Percentiles rank a stretch among this genome's conserved stretches.
phyloP scores from a whole-genome alignment of 92 coral and sea anemone species.

The Ricordea florida region DNA sequence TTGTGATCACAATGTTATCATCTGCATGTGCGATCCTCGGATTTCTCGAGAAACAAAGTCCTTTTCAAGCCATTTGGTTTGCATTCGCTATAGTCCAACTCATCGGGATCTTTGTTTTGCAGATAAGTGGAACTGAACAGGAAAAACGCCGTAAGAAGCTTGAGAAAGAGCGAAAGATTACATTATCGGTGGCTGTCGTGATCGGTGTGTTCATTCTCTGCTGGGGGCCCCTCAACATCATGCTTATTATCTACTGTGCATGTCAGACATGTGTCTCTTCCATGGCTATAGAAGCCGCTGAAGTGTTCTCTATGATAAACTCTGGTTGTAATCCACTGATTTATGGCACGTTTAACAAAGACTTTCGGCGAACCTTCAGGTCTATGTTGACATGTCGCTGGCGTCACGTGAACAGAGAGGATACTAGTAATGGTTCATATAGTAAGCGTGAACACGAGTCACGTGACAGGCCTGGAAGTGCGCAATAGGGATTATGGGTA shows the following conservation, averaged over 20 bases:
- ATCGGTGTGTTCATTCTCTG: conserved; percentile 82
- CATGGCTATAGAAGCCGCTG: conserved; percentile 64
- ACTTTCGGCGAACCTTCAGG: conserved; percentile 76
- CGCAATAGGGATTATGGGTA: background rate
- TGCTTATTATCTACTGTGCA: conserved; percentile 72
- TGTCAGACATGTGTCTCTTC: conserved; percentile 81
- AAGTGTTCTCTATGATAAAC: conserved; percentile 71
- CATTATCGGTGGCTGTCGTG: conserved; percentile 76
- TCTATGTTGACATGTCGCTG: conserved; percentile 63
- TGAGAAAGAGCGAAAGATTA: conserved; percentile 79
- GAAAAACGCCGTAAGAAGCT: conserved; percentile 55
- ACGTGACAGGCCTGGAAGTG: background rate
- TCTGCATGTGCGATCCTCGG: background rate
- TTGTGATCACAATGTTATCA: background rate
- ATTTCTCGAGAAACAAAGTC: too few species aligned
- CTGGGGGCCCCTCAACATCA: conserved; percentile 85
- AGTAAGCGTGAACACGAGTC: background rate
- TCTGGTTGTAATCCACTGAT: conserved; percentile 87
- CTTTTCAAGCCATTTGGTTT: too few species aligned
- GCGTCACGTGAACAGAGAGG: conserved; percentile 28
- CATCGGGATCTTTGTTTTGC: background rate
- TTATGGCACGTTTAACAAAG: conserved; percentile 73
- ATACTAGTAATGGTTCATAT: conserved; percentile 17
- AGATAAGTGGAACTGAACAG: conserved; percentile 67
- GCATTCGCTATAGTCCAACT: too few species aligned